phyloP scores from a whole-genome alignment of 2,888 invertebrate species.

The Chloroclystis v-ata region DNA sequence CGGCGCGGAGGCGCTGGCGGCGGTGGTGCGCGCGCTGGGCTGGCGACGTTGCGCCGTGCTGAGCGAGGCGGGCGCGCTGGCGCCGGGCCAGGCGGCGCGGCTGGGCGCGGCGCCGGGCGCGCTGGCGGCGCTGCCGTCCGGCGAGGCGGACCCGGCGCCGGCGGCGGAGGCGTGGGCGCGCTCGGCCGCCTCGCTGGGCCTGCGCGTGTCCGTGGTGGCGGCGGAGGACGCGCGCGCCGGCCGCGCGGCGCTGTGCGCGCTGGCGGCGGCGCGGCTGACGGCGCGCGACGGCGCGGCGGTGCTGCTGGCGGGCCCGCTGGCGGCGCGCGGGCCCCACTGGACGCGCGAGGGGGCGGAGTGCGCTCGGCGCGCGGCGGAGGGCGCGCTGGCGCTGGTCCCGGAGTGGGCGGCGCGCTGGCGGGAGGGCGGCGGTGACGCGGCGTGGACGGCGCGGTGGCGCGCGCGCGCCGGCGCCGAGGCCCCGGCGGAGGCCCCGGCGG shows the following conservation, averaged over 20 bases:
- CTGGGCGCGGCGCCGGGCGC: constrained; percentile 43
- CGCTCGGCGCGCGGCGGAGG: constrained; percentile 9
- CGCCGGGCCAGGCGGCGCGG: constrained; percentile 41
- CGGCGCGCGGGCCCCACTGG: constrained; percentile 77
- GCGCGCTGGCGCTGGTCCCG: constrained; percentile 2
- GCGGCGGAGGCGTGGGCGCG: constrained; percentile 39
- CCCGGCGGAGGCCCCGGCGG: constrained; percentile 29
- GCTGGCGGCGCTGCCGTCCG: constrained; percentile 60
- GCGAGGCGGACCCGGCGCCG: constrained; percentile 31
- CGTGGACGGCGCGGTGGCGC: constrained; percentile 12
- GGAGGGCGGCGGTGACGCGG: constrained; percentile 23
- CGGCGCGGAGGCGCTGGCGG: constrained; percentile 36
- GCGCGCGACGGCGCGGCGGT: constrained; percentile 52
- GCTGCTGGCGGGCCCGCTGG: constrained; percentile 48
- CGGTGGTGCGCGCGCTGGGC: constrained; percentile 36
- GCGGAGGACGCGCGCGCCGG: constrained; percentile 85
- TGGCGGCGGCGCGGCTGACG: constrained; percentile 82
- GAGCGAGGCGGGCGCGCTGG: constrained; percentile 49
- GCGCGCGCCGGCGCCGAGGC: constrained; percentile 11
- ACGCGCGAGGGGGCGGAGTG: constrained; percentile 5
- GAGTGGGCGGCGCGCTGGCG: constrained; percentile 36
- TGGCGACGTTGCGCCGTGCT: constrained; percentile 58
- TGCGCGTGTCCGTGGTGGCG: constrained; percentile 88
- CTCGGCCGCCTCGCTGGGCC: constrained; percentile 54
- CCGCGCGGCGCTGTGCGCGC: constrained; percentile 89